Conservation (phyloP, 2,113 vertebrate genomes). For the Merops nubicus region DNA sequence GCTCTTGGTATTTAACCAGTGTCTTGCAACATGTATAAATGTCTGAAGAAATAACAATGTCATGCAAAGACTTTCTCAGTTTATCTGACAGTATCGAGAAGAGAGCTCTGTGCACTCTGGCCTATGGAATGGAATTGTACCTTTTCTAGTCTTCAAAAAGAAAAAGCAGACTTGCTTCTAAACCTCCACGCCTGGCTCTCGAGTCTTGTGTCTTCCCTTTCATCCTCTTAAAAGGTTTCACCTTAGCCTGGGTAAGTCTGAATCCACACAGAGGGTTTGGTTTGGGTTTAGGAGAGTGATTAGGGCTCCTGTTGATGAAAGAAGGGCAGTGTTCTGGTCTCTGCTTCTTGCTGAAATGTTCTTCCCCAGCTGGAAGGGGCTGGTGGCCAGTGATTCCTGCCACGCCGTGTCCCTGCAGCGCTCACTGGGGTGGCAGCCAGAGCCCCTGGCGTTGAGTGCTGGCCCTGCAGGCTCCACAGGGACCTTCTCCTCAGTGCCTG, state of each 20-base stretch:
- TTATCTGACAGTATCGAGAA: slow-evolving; percentile 6
- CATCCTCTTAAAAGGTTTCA: background rate
- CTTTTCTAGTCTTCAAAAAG: slow-evolving; percentile 15
- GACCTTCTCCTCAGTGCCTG: background rate
- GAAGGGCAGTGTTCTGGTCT: background rate
- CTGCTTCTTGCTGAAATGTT: background rate
- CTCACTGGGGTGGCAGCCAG: no score
- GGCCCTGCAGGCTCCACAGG: background rate
- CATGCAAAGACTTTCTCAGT: background rate
- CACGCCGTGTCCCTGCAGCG: no score
- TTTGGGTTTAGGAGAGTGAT: background rate
- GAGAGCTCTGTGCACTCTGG: background rate
- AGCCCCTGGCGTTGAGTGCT: no score
- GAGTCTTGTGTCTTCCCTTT: background rate
- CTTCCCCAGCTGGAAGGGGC: background rate
- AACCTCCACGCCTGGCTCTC: background rate
- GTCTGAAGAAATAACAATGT: slow-evolving; percentile 17
- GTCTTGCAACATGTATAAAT: slow-evolving; percentile 23
- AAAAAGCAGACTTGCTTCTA: slow-evolving; percentile 39
- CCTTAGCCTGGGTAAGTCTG: no score
- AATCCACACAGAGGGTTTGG: background rate
- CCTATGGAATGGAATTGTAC: slow-evolving; percentile 11
- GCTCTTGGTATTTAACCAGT: slow-evolving; percentile 34
- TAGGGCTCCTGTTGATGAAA: background rate
- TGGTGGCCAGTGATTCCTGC: background rate